Base-by-base conservation (phyloP, 2,888 invertebrate genomes). In the Drosophila barbarae region DNA sequence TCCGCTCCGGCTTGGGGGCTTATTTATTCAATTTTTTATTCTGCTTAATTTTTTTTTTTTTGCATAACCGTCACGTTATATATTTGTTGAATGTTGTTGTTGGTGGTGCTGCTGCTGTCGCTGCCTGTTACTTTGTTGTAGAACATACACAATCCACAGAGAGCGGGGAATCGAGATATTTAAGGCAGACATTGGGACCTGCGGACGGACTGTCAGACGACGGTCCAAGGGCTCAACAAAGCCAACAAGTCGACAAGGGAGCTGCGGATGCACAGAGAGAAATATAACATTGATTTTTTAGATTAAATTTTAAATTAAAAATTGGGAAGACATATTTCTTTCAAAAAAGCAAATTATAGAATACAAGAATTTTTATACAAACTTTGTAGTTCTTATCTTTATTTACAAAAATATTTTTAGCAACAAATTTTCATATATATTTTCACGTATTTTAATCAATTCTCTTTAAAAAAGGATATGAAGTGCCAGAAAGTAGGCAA, bases 191-290 rank as follows among this genome's bases (percentile, higher is more conserved):
- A 15, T 3, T 5, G 30, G 38, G 49, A 59, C 50, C 35, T 28
- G 23, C 47, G 46, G 57, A 59, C 35, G 42, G 65, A 38, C 52
- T n/a, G 3, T 10, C 50, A 60, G 64, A 47, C 55, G 51, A 41
- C 51, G 51, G 50, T 46, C 65, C 78, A 82, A 84, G 78, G 78
- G 77, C 78, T 77, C 70, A 59, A 60, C 81, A 83, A 80, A 85
- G 79, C 85, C 79, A 83, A 74, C 85, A 80, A 79, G 85, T 80
- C 79, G 84, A 83, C 74, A 72, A 74, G 75, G 49, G 58, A 69
- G 56, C 61, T 50, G 65, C 18, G 68, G 30, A 39, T 56, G 39
- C 34, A 36, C 42, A 44, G 18, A 44, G 30, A 46, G 46, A 44
- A 44, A 12, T 28, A 41, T 3, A 28, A n/a, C 8, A 8, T 2